Evolutionary conservation across 2,113 vertebrate species (phyloP), one percentile per base, ranked within the genome.

Genomic region (Aleadryas rufinucha): DNA sequence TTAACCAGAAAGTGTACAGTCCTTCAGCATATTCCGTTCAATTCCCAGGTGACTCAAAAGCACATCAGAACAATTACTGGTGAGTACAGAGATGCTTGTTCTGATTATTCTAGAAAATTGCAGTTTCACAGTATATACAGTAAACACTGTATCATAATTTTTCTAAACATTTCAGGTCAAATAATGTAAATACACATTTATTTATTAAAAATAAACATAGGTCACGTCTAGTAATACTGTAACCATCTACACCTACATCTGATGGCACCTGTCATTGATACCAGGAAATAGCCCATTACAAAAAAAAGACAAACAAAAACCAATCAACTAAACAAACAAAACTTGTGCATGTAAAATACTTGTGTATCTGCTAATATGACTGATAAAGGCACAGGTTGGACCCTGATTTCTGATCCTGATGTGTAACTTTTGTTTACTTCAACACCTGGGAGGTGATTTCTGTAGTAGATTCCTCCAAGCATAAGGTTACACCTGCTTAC

Each of bases 1-100:
- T 91, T 94, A 95, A 96, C 57, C 90, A 77, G 83, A 86, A 97
- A 95, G 89, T 41, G 24, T 22, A 66, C 33, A 84, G 45, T 59
- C 28, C 24, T 93, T 87, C 76, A 54, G 19, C 45, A 80, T 19
- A 63, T 70, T 60, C 71, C 60, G 52, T 37, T 76, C 3, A 2
- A 61, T 44, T 31, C 31, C 24, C 22, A 49, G 7, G 11, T 72
- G 65, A 33, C 31, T 78, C 68, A 70, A 88, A 88, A 79, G 18
- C 20, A 79, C 89, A 76, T 82, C 11, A 77, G 23, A 93, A 22
- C 21, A 72, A 15, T 57, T 59, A 53, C 17, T 8, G 1, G 21
- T 72, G 19, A 84, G 65, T 71, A 64, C 12, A 89, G 44, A 92
- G 7, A 5, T 63, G 13, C 11, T 19, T 12, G 15, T 45, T 63